Evolutionary conservation across 2,888 invertebrate species (phyloP).

Genomic region (Drosophila rellima): DNA sequence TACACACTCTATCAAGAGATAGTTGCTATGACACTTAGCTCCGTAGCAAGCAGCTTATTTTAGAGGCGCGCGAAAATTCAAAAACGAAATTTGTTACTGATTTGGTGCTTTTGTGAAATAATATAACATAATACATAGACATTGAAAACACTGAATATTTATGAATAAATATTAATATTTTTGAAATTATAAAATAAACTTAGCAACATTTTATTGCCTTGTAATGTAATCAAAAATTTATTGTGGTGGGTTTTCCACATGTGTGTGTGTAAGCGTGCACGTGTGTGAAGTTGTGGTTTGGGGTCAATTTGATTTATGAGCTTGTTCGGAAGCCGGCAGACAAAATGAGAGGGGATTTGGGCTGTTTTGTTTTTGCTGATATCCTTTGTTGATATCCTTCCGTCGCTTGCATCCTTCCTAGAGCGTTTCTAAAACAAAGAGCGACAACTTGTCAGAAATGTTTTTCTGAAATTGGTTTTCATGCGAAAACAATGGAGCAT

Average conservation of each 20-base stretch:
- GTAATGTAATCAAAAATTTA: constrained; percentile 13
- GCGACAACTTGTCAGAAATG: constrained; percentile 46
- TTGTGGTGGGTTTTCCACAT: neutral
- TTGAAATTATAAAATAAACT: neutral
- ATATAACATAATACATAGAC: neutral
- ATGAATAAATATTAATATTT: neutral
- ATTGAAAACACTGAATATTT: neutral
- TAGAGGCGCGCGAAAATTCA: constrained; percentile 15
- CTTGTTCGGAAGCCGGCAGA: constrained; percentile 49
- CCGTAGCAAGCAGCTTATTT: neutral
- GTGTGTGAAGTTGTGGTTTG: constrained; percentile 23
- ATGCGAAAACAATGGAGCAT: constrained; percentile 67
- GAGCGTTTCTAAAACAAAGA: constrained; percentile 47
- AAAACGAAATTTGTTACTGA: neutral
- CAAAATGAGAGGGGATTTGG: constrained; percentile 39
- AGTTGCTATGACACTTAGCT: constrained; percentile 16
- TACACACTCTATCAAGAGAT: neutral
- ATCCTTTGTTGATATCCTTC: constrained; percentile 38
- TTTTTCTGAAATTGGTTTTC: constrained; percentile 34
- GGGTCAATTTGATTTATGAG: constrained; percentile 66
- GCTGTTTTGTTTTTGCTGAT: constrained; percentile 24
- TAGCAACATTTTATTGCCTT: neutral
- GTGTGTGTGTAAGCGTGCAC: neutral
- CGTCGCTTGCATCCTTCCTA: constrained; percentile 25
- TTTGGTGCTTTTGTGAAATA: neutral